A percentile compares a stretch with the other conserved stretches of the same genome.
Conservation (phyloP, 2,113 vertebrate species). For the Casuarius casuarius region DNA sequence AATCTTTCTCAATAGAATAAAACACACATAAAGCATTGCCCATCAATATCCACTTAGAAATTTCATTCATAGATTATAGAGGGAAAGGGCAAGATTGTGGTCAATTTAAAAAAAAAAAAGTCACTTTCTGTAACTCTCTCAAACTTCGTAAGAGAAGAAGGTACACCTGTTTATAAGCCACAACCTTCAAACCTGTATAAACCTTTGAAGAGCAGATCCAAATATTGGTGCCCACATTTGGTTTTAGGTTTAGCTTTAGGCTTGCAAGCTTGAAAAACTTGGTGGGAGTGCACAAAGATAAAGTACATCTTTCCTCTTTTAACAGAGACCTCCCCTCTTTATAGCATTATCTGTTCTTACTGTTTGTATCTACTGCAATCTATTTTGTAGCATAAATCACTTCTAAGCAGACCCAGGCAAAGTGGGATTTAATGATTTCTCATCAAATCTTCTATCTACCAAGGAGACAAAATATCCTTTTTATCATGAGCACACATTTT, state of each 20-base stretch:
- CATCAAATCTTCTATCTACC: background rate
- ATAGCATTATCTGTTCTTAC: background rate
- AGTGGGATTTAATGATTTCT: background rate
- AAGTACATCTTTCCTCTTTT: background rate
- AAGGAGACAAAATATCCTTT: background rate
- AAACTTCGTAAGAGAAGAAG: background rate
- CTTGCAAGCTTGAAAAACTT: background rate
- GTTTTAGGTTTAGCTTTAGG: background rate
- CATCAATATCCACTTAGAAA: background rate
- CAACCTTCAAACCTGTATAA: background rate
- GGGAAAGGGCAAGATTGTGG: background rate
- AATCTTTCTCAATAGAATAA: slow-evolving; percentile 4
- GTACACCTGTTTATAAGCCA: background rate
- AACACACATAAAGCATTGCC: background rate
- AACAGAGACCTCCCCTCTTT: background rate
- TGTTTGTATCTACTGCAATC: background rate
- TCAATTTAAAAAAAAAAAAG: background rate
- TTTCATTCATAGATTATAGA: background rate
- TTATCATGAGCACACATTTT: background rate
- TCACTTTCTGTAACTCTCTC: background rate
- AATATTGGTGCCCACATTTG: background rate
- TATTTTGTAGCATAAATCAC: background rate
- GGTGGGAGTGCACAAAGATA: background rate
- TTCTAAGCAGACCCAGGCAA: background rate
- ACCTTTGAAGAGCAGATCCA: background rate